phyloP scores from a whole-genome alignment of 1,140 invertebrate species.

The Drosophila pseudoobscura region DNA sequence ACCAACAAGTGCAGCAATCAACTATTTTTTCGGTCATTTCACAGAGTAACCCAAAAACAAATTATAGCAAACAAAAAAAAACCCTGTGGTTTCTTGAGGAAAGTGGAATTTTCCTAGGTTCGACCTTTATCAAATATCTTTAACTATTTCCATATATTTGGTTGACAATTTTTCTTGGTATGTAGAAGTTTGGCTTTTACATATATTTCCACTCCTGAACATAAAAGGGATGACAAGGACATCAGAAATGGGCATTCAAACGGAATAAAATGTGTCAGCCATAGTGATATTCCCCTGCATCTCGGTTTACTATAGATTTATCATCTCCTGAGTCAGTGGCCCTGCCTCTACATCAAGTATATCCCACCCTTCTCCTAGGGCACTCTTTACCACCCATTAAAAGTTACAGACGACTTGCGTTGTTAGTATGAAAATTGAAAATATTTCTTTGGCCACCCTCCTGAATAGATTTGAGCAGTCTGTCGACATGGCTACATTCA shows the following conservation, averaged over 20 bases:
- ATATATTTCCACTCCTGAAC: constrained; percentile 1
- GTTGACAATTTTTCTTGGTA: no score
- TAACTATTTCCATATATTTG: no score
- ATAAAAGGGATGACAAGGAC: no score
- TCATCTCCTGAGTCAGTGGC: constrained; percentile 12
- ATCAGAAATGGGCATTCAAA: no score
- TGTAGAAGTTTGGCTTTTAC: constrained; percentile 3
- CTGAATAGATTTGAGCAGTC: constrained; percentile 32
- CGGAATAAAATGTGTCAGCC: constrained; percentile 25
- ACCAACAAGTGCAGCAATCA: constrained; percentile 5
- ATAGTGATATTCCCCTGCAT: constrained; percentile 28
- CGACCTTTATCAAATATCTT: no score
- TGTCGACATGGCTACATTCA: constrained; percentile 34
- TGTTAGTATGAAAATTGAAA: constrained; percentile 74
- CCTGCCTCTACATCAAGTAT: constrained; percentile 36
- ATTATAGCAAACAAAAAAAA: not conserved
- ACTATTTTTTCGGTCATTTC: constrained; percentile 11
- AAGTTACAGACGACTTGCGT: not conserved
- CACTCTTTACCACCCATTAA: no score
- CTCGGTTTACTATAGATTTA: not conserved
- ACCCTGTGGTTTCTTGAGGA: not conserved
- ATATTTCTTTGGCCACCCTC: constrained; percentile 49
- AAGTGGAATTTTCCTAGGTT: constrained; percentile 2
- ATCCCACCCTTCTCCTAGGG: no score
- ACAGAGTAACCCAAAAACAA: not conserved